Percentiles rank a stretch among this genome's conserved stretches.
phyloP scores from a whole-genome alignment of 2,797 vertebrate genomes.

The Podargus strigoides region DNA sequence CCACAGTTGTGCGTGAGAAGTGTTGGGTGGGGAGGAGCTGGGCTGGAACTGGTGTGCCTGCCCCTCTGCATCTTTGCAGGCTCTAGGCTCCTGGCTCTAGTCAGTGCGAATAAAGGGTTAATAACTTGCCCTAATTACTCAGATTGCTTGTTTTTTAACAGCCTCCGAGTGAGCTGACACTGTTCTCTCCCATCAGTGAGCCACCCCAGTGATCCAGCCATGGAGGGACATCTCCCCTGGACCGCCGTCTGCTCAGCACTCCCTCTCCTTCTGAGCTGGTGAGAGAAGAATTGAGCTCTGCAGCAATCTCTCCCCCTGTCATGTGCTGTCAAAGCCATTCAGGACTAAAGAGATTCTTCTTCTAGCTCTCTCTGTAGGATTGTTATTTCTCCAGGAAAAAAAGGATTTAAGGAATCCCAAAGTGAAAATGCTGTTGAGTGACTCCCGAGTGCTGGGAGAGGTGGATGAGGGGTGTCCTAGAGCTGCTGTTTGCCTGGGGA shows the following conservation, averaged over 20 bases:
- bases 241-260: not conserved
- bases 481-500: not conserved
- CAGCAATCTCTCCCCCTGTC: not conserved
- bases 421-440: not conserved
- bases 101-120: not conserved
- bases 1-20: no score
- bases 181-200: not conserved
- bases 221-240: not conserved
- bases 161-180: not conserved
- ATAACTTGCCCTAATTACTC: not conserved
- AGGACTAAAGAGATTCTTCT: not conserved
- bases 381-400: not conserved
- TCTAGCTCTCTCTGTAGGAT: not conserved
- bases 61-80: not conserved
- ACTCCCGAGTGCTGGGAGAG: not conserved
- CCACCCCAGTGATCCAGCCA: not conserved
- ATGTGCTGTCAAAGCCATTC: not conserved
- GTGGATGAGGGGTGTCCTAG: fast-evolving
- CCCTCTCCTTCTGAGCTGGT: not conserved
- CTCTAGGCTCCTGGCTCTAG: not conserved
- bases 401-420: not conserved
- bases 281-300: not conserved
- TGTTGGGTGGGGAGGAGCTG: no score
- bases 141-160: not conserved
- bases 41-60: fast-evolving